These are phyloP conservation scores for Drosophila mayri DNA, from an alignment of 1,140 invertebrate species.

Conservation along the genomic window DNA sequence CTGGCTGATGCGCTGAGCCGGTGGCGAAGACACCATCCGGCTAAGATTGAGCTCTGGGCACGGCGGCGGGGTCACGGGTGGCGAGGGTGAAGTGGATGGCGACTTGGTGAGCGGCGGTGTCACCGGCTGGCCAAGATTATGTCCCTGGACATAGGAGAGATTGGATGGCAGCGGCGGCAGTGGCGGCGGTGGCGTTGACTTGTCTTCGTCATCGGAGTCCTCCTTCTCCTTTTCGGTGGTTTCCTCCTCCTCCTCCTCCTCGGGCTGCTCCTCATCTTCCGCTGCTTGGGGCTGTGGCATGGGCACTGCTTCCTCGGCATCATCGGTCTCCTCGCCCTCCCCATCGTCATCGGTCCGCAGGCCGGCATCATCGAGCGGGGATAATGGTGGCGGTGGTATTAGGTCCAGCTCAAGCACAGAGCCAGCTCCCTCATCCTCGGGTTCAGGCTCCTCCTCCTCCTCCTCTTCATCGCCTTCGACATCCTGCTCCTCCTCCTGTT, in stretches of 20 bases:
- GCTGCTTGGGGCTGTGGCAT: constrained; percentile 29
- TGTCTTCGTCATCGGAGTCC: constrained; percentile 69
- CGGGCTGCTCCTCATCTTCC: background rate
- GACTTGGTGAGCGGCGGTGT: constrained; percentile 77
- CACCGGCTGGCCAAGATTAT: constrained; percentile 33
- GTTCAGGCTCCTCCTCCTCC: constrained; percentile 23
- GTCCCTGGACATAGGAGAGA: constrained; percentile 75
- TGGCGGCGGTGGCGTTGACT: constrained; percentile 77
- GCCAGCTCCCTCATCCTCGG: constrained; percentile 22
- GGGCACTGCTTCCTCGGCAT: constrained; percentile 42
- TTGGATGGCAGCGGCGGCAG: constrained; percentile 79
- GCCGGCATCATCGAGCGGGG: constrained; percentile 66
- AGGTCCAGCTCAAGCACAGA: constrained; percentile 76
- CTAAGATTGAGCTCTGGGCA: constrained; percentile 66
- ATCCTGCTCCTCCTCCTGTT: constrained; percentile 30
- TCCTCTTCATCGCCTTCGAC: background rate
- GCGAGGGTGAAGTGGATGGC: constrained; percentile 78
- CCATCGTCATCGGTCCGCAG: constrained; percentile 67
- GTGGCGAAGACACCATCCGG: constrained; percentile 76
- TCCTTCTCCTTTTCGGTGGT: constrained; percentile 21
- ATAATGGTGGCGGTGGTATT: constrained; percentile 73
- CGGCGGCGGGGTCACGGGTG: constrained; percentile 75
- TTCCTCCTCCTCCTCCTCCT: background rate
- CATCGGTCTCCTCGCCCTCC: constrained; percentile 69
- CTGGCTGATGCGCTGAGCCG: constrained; percentile 67